A percentile compares a stretch with the other conserved stretches of the same genome.
phyloP scores from a whole-genome alignment of 2,113 vertebrate genomes.

The Sinocyclocheilus maitianheensis region DNA sequence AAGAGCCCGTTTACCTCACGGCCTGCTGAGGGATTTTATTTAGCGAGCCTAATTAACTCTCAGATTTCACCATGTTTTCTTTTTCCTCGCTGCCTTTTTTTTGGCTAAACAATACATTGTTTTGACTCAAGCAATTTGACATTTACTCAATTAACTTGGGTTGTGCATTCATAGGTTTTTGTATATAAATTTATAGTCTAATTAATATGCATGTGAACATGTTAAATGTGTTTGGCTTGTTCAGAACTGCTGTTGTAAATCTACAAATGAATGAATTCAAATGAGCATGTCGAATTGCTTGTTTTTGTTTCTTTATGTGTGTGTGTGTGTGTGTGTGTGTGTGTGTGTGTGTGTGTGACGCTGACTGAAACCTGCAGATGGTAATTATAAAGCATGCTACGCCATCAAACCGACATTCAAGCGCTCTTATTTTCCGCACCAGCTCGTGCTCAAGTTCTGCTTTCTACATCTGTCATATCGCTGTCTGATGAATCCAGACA shows the following conservation, averaged over 20 bases:
- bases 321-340: too few relatives aligned
- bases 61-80: slow-evolving; percentile 61
- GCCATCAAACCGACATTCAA: slow-evolving; percentile 22
- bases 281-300: slow-evolving; percentile 36
- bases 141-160: background rate
- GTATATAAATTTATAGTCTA: background rate
- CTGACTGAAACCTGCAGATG: slow-evolving; percentile 22
- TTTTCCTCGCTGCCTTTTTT: slow-evolving; percentile 38
- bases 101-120: slow-evolving; percentile 72
- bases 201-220: slow-evolving; percentile 7
- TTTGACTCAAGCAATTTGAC: slow-evolving; percentile 10
- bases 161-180: background rate
- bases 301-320: slow-evolving; percentile 5
- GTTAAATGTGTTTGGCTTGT: slow-evolving; percentile 4
- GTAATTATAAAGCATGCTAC: slow-evolving; percentile 15
- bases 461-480: slow-evolving; percentile 68
- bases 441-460: slow-evolving; percentile 55
- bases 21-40: slow-evolving; percentile 77
- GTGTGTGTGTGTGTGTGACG: background rate
- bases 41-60: slow-evolving; percentile 75
- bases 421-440: slow-evolving; percentile 34
- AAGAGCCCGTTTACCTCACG: slow-evolving; percentile 73
- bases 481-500: slow-evolving; percentile 75
- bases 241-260: background rate
- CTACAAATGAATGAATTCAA: slow-evolving; percentile 38